Base-by-base conservation (phyloP, 2,888 invertebrate species). In the Leptinotarsa rubiginosa region DNA sequence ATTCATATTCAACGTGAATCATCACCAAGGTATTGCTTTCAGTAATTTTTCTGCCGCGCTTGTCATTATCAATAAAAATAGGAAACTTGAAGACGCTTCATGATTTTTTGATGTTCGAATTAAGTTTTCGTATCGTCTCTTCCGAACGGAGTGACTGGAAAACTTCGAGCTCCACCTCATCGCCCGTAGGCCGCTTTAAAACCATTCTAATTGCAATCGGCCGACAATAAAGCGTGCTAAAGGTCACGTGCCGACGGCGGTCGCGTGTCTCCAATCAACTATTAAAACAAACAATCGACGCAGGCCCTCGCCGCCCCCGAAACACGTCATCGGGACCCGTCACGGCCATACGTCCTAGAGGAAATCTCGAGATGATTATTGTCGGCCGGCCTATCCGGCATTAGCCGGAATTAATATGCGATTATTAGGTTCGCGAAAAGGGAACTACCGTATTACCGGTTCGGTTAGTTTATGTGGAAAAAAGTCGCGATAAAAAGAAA, bases 261-360 rank as follows among this genome's bases (percentile, higher is more conserved):
- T 68, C 81, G 79, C 82, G 83, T 82, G 83, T 76, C 79, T 70
- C 73, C 82, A 83, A 83, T 83, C 83, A 83, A 81, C 82, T 82
- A 84, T 84, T 84, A 84, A 84, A 84, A 82, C 83, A 84, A 83
- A 83, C 83, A 83, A 81, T 78, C 72, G 77, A 75, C 62, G 71
- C 20, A 52, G 56, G 20, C 20, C 18, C 31, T 18, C 15, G 49
- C 25, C 47, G 49, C 47, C 41, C 10, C 47, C 62, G 70, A 25
- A 65, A 70, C 49, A 70, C 64, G 65, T 64, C 64, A 31, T 31
- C 64, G 64, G 62, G 41, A 41, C 62, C 62, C 73, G 75, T 75
- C 69, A 73, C 66, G 62, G 68, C 68, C 73, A 73, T 50, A 68
- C 67, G 54, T 64, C 66, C 66, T 47, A 15, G 31, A 47, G 25